Percentiles rank a stretch among this genome's conserved stretches.
Conservation (phyloP, 2,797 vertebrate genomes). For the Sebastes diaconus region DNA sequence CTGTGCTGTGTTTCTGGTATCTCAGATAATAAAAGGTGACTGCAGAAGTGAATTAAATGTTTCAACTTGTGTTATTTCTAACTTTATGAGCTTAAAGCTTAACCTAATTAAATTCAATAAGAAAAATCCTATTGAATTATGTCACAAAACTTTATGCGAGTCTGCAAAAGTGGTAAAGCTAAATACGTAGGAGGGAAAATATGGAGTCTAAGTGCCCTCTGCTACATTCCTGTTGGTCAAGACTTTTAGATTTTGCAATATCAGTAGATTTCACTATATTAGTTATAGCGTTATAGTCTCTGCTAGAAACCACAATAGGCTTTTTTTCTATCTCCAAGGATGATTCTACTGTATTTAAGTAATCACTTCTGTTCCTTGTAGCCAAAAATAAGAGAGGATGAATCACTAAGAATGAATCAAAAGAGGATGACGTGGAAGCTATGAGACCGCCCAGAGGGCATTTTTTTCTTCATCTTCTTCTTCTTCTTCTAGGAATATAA, state of each 20-base stretch:
- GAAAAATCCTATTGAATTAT: neutral
- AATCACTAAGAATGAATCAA: conserved; percentile 33
- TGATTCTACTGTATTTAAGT: conserved; percentile 9
- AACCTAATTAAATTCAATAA: neutral
- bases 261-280: neutral
- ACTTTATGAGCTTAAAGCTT: neutral
- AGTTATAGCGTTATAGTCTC: neutral
- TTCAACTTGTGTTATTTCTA: neutral
- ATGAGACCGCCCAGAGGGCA: conserved; percentile 13
- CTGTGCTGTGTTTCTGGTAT: neutral
- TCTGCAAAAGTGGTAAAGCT: neutral
- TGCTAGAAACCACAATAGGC: conserved; percentile 3
- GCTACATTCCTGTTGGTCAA: neutral
- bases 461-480: conserved; percentile 10
- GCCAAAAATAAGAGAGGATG: conserved; percentile 20
- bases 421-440: conserved; percentile 31
- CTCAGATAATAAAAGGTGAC: neutral
- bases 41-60: neutral
- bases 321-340: neutral
- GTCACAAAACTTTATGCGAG: neutral
- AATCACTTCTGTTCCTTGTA: conserved; percentile 9
- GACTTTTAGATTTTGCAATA: neutral
- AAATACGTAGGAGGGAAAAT: neutral
- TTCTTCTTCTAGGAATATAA: conserved; percentile 45
- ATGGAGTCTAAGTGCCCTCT: neutral